Base-by-base conservation (phyloP, 2,888 invertebrate genomes). In the Drosophila macrospina region DNA sequence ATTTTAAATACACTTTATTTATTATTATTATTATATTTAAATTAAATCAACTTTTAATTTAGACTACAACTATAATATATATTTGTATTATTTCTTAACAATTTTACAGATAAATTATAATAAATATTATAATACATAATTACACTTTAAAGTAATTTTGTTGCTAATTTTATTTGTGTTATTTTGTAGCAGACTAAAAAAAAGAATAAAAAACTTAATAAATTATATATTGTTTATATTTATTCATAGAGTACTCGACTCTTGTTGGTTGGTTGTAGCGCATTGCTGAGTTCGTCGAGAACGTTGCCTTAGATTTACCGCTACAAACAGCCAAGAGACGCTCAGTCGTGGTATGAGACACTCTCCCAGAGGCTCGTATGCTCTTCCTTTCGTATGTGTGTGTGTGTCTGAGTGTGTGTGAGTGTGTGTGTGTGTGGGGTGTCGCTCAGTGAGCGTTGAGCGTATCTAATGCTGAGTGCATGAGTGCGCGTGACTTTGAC, bases 401-500 rank as follows among this genome's bases (percentile, higher is more conserved):
- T 11, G 36, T 36, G 20, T 26, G 39, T 36, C 48, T 36, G 50
- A 30, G 13, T 54, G 28, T 30, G 8, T n/a, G 16, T n/a, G 16
- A 4, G 34, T 8, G 13, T 32, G 15, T 13, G 28, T 39, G 28
- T 11, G 50, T 47, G 36, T 13, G 36, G 7, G 36, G 36, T 13
- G 36, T 7, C 36, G 13, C 6, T 36, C 13, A 37, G 37, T n/a
- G 39, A 39, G 52, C n/a, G 16, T 16, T 50, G 57, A 54, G 44
- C 44, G 39, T 41, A 55, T 42, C 65, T 44, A 64, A 60, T 7
- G 20, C 11, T 15, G 5, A 34, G 41, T 15, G 50, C n/a, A 41
- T 42, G 30, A 44, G 48, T 71, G 52, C 65, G 50, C 28, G 45
- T 60, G 54, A 59, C 44, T 65, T 69, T 64, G 65, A 72, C 63